A percentile compares a stretch with the other conserved stretches of the same genome.
phyloP scores from a whole-genome alignment of 2,113 vertebrate genomes.

The Engystomops pustulosus region DNA sequence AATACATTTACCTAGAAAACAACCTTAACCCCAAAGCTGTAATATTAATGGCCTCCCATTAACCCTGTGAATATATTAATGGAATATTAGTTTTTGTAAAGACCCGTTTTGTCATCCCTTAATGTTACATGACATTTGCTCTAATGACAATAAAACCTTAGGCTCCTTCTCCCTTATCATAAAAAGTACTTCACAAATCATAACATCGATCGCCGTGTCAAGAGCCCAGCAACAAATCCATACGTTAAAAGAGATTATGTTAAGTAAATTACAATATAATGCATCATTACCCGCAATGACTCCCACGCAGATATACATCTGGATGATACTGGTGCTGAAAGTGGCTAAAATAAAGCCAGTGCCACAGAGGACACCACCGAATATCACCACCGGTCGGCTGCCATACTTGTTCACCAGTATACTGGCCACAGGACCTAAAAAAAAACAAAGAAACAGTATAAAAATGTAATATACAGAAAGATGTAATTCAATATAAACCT shows the following conservation, averaged over 20 bases:
- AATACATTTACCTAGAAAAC: background rate
- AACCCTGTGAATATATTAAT: background rate
- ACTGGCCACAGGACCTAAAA: constrained; percentile 78
- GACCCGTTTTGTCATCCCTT: background rate
- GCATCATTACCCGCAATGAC: constrained; percentile 78
- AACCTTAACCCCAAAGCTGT: background rate
- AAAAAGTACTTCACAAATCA: constrained; percentile 19
- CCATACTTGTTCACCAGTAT: constrained; percentile 78
- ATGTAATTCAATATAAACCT: too few relatives aligned
- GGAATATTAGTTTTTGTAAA: background rate
- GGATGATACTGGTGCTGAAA: constrained; percentile 79
- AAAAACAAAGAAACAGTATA: background rate
- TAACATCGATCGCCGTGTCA: background rate
- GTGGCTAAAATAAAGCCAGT: constrained; percentile 76
- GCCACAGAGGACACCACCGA: constrained; percentile 78
- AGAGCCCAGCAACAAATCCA: background rate
- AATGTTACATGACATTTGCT: constrained; percentile 11
- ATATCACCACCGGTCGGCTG: constrained; percentile 80
- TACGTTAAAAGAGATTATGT: constrained; percentile 21
- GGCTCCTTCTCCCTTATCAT: background rate
- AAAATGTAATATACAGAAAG: too few relatives aligned
- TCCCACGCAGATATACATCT: constrained; percentile 80
- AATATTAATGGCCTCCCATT: background rate
- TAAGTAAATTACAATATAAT: constrained; percentile 25
- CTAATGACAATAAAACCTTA: constrained; percentile 1